Conservation (phyloP, 2,888 invertebrate species). For the Agrotis clavis region DNA sequence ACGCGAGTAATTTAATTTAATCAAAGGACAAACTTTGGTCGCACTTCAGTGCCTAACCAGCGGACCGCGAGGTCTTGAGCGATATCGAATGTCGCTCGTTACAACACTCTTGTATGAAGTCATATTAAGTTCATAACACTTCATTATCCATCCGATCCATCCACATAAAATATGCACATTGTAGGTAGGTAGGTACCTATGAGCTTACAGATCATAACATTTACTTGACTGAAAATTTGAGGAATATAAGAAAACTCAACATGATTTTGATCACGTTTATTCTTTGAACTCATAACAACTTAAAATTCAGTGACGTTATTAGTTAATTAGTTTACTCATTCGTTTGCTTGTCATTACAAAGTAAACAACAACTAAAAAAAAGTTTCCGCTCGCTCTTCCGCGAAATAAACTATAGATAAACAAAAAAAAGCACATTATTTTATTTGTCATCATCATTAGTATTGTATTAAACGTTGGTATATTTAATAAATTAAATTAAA, state of each 20-base stretch:
- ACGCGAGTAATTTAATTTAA: conserved; percentile 36
- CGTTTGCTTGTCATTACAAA: neutral
- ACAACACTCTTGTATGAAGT: conserved; percentile 27
- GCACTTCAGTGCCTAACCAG: conserved; percentile 43
- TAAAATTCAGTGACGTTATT: neutral
- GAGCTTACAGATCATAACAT: conserved; percentile 17
- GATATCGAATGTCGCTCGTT: conserved; percentile 49
- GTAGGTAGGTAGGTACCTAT: neutral
- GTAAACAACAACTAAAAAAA: neutral
- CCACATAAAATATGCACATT: neutral
- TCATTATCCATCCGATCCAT: conserved; percentile 32
- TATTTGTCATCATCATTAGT: conserved; percentile 2
- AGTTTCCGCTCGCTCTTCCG: too few species aligned
- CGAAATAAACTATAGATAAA: neutral
- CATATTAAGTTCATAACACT: conserved; percentile 25
- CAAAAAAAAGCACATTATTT: neutral
- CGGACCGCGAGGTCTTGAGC: conserved; percentile 47
- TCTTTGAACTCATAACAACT: neutral
- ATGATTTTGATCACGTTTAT: conserved; percentile 35
- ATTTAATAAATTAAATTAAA: conserved; percentile 42
- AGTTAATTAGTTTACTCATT: conserved; percentile 1
- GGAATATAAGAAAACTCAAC: conserved; percentile 19
- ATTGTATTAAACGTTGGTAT: conserved; percentile 3
- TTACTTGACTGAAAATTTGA: conserved; percentile 44
- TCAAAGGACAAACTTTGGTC: conserved; percentile 52